Base-by-base conservation (phyloP, 1,140 invertebrate genomes). In the Cephus cinctus region DNA sequence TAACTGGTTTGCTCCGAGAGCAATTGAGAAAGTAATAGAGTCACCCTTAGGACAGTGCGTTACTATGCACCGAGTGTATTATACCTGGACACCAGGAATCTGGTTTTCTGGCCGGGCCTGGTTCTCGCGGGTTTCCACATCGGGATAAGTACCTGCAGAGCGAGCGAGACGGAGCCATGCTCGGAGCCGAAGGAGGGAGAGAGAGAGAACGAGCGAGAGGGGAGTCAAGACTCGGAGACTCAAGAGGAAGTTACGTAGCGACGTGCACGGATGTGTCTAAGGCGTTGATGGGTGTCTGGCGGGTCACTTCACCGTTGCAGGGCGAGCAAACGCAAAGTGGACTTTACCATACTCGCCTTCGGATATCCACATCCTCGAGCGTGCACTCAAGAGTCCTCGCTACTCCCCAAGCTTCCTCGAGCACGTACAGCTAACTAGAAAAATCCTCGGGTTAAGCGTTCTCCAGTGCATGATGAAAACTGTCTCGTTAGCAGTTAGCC, bases 231-330 rank as follows among this genome's bases (percentile, higher is more conserved):
- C 27, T 20, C 39, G 27, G 19, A 51, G 20, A 50, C 30, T 30
- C 45, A n/a, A n/a, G n/a, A n/a, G n/a, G n/a, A n/a, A n/a, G n/a
- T n/a, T n/a, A n/a, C n/a, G n/a, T n/a, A n/a, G 48, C 46, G 48
- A 21, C 27, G 30, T 38, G 25, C 27, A n/a, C 40, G 45, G 54
- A 48, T 48, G 14, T 53, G 58, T 65, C 40, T 43, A 54, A 65
- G 61, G 57, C 60, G 63, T 63, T 68, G 71, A 72, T 71, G 61
- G 57, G 61, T 59, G 67, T 66, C 67, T 71, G 59, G 54, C 61
- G 58, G 62, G 66, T 71, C 65, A 70, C 67, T 73, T 72, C 60
- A 69, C 67, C 65, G 62, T 67, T 65, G 63, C 47, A 58, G 50
- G 52, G 34, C 43, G 21, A 44, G 44, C 35, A 56, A 50, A 57